Evolutionary conservation across 2,113 vertebrate species (phyloP).

Genomic region (Pyxicephalus adspersus): DNA sequence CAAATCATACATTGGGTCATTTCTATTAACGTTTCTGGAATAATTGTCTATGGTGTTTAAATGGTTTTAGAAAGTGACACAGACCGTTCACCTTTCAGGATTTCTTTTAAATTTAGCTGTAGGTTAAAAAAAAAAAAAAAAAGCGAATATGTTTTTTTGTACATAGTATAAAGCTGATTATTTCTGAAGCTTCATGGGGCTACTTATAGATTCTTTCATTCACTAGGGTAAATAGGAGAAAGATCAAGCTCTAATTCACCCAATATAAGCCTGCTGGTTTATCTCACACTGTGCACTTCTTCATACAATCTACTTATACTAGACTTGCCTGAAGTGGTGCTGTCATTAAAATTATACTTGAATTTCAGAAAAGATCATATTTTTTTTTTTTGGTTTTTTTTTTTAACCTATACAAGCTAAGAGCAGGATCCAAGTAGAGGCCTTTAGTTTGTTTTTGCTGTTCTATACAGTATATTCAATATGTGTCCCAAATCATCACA

Average conservation of each 20-base stretch:
- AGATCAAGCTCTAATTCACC: neutral
- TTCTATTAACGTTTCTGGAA: no score
- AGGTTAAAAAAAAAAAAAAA: no score
- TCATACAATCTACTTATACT: neutral
- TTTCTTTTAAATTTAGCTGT: no score
- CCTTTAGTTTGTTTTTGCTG: neutral
- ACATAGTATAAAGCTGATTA: no score
- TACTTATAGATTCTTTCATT: neutral
- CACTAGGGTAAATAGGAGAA: neutral
- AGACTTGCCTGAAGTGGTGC: neutral
- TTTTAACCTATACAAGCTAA: neutral
- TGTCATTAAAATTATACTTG: slow-evolving; percentile 11
- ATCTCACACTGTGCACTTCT: neutral
- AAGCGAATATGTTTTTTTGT: no score
- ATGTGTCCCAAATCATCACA: no score
- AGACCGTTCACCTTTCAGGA: no score
- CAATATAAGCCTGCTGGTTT: neutral
- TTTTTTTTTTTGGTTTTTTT: neutral
- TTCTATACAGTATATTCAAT: neutral
- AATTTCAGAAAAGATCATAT: slow-evolving; percentile 16
- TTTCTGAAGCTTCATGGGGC: no score
- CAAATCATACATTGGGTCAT: no score
- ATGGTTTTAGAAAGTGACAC: no score
- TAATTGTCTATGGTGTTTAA: no score
- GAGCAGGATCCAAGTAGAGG: neutral